Evolutionary conservation across 64 coral and sea anemone species (phyloP), one percentile per base, ranked within the genome.

Genomic region (Catalaphyllia jardinei): DNA sequence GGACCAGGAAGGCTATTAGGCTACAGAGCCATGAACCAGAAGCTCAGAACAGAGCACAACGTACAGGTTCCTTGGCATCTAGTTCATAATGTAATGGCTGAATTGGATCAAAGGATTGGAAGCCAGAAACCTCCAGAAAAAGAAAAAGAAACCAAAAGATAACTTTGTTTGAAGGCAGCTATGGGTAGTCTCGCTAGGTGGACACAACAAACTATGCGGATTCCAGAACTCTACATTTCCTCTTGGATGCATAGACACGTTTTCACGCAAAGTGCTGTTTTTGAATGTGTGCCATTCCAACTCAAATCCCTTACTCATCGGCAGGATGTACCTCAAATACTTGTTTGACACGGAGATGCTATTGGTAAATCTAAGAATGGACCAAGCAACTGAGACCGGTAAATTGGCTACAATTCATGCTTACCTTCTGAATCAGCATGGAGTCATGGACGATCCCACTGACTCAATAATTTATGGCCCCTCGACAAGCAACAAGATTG

Each of bases 241-340:
- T 94, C 69, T 94, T 72, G 92, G 87, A 29, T 94, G 92, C 74
- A 94, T 94, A 25, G 87, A 94, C 46, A 94, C 87, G 42, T 86
- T 60, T 54, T 89, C 71, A 46, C 72, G 92, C 51, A 94, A 94
- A 94, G 60, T 94, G 9, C 67, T 94, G n/a, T n/a, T n/a, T n/a
- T n/a, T n/a, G 29, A 67, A 73, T 22, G 92, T 89, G 60, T 94
- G 87, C 57, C 30, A 85, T 18, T 89, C 57, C 28, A 89, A 86
- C 54, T 77, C 65, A 28, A 71, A 94, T 62, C 92, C 87, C 11
- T 31, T 83, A 64, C 33, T 94, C 54, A 78, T 85, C 29, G 79
- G 69, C 8, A 49, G 79, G 6, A 84, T 86, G 52, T 93, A 93
- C 51, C 51, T 89, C 4, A 86, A 89, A 22, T 74, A 94, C 55